A percentile compares a stretch with the other conserved stretches of the same genome.
phyloP scores from a whole-genome alignment of 2,113 vertebrate species.

The Leptodactylus fuscus region DNA sequence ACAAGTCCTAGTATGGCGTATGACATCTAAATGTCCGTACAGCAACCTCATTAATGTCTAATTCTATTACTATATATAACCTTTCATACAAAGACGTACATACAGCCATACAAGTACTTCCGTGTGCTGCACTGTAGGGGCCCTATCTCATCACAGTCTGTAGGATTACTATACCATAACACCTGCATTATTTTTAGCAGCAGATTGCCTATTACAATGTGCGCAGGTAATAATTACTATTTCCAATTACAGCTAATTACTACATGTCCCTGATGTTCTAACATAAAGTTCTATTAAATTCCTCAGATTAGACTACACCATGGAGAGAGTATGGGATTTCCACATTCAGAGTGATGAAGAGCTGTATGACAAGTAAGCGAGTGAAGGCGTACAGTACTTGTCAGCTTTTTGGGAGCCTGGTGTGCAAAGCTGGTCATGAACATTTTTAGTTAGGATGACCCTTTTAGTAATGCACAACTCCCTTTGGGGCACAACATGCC shows the following conservation, averaged over 20 bases:
- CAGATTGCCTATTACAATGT: not conserved
- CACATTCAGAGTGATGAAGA: not conserved
- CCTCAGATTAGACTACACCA: not conserved
- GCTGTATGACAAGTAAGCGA: not conserved
- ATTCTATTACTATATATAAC: no score
- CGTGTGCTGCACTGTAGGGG: not conserved
- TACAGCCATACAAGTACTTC: not conserved
- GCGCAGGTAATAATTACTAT: not conserved
- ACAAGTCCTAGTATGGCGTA: no score
- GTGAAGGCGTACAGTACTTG: not conserved
- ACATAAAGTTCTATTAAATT: conserved; percentile 10
- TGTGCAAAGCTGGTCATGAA: no score
- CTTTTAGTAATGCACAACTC: no score
- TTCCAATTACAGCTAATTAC: not conserved
- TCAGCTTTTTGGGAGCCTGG: no score
- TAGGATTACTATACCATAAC: not conserved
- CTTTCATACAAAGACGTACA: no score
- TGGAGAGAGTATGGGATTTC: not conserved
- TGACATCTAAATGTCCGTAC: no score
- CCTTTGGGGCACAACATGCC: no score
- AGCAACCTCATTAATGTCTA: no score
- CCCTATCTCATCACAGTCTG: not conserved
- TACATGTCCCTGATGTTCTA: not conserved
- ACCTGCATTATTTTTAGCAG: not conserved
- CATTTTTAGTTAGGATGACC: no score